phyloP scores from a whole-genome alignment of 2,113 vertebrate genomes.

The Physeter macrocephalus region DNA sequence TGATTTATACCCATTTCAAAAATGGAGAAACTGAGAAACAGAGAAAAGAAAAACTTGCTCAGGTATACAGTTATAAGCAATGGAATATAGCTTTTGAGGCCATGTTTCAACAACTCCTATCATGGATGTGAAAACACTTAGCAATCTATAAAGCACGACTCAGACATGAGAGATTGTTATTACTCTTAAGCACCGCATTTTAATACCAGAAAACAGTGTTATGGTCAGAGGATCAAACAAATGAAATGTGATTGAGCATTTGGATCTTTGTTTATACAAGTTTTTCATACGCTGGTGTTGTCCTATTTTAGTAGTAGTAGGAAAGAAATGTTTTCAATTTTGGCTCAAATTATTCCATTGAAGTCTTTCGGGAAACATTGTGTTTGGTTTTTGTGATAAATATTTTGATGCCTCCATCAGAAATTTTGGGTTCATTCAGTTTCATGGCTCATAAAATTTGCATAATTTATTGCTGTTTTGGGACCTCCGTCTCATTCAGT shows the following conservation, averaged over 20 bases:
- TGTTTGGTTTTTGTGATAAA: constrained; percentile 13
- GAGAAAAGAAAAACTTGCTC: neutral
- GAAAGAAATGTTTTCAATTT: neutral
- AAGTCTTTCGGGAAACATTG: neutral
- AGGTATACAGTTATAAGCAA: neutral
- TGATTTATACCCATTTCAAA: neutral
- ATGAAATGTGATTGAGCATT: neutral
- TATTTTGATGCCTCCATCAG: neutral
- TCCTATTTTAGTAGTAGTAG: neutral
- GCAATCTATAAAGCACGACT: neutral
- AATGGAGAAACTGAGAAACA: neutral
- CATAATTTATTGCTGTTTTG: neutral
- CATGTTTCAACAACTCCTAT: neutral
- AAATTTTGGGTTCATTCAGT: neutral
- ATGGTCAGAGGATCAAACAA: neutral
- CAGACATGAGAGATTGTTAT: neutral
- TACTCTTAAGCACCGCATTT: neutral
- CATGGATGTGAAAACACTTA: neutral
- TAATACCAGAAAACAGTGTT: neutral
- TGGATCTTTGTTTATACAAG: neutral
- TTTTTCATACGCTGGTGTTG: neutral
- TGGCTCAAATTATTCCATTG: neutral
- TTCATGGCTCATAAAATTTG: neutral
- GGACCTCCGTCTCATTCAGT: neutral
- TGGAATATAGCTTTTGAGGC: neutral